Conservation (phyloP, 2,888 invertebrate species). For the Altica lythri region DNA sequence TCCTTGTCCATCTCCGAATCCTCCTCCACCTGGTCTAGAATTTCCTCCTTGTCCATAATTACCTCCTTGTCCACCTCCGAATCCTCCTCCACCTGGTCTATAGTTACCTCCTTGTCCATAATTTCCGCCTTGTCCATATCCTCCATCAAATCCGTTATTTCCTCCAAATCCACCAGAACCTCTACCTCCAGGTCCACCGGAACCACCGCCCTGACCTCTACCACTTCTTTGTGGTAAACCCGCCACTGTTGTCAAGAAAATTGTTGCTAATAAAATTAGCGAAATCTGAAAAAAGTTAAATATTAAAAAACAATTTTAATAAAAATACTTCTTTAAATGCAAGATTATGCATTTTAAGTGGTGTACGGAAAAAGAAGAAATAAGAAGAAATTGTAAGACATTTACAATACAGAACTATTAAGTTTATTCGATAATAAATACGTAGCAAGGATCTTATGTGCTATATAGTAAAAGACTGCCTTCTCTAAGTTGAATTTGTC, state of each 20-base stretch:
- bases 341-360: too few relatives aligned
- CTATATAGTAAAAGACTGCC: too few relatives aligned
- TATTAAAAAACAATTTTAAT: too few relatives aligned
- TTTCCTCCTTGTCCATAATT: not conserved
- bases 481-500: too few relatives aligned
- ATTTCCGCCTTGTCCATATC: not conserved
- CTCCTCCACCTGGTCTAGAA: not conserved
- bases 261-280: not conserved
- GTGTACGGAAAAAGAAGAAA: too few relatives aligned
- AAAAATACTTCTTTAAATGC: too few relatives aligned
- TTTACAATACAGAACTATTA: too few relatives aligned
- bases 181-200: not conserved
- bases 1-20: not conserved
- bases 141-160: not conserved
- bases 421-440: too few relatives aligned
- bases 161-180: not conserved
- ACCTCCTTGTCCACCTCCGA: not conserved
- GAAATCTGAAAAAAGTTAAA: too few relatives aligned
- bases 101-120: not conserved
- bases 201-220: not conserved
- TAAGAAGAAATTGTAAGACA: too few relatives aligned
- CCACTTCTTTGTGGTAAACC: constrained; percentile 1
- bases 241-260: not conserved
- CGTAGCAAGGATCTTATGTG: too few relatives aligned
- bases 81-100: not conserved